A percentile compares a stretch with the other conserved stretches of the same genome.
These are phyloP conservation scores for Poeciliopsis prolifica DNA, from an alignment of 2,113 vertebrate genomes.

Conservation along the genomic window DNA sequence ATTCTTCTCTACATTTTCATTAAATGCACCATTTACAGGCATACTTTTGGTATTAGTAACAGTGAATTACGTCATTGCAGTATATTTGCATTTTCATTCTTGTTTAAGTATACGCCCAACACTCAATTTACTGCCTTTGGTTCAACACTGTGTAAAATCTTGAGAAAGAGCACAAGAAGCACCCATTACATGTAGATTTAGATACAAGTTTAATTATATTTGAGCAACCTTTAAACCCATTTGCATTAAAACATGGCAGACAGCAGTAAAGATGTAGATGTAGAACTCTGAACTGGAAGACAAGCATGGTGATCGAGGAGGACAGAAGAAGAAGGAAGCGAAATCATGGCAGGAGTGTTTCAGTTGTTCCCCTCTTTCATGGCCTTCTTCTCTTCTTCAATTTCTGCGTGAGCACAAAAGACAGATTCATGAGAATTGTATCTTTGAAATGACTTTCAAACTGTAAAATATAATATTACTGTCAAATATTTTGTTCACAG, in stretches of 20 bases:
- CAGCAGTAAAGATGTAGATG: conserved; percentile 11
- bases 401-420: conserved; percentile 72
- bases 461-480: no score
- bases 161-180: conserved; percentile 26
- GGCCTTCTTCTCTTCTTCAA: conserved; percentile 83
- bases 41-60: conserved; percentile 27
- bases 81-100: background rate
- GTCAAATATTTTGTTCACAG: no score
- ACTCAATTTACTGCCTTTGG: background rate
- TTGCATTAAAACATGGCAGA: conserved; percentile 13
- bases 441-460: background rate
- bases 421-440: background rate
- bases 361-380: conserved; percentile 31
- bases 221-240: conserved; percentile 21
- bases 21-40: conserved; percentile 63
- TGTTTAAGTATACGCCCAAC: background rate
- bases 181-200: conserved; percentile 28
- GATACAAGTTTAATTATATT: conserved; percentile 16
- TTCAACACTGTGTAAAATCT: background rate
- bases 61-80: background rate
- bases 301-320: conserved; percentile 1
- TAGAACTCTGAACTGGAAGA: conserved; percentile 12
- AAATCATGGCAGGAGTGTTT: conserved; percentile 9
- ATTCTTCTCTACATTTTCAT: conserved; percentile 42
- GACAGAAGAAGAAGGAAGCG: conserved; percentile 8